Evolutionary conservation across 2,797 vertebrate species (phyloP).

Genomic region (Erethizon dorsatum): DNA sequence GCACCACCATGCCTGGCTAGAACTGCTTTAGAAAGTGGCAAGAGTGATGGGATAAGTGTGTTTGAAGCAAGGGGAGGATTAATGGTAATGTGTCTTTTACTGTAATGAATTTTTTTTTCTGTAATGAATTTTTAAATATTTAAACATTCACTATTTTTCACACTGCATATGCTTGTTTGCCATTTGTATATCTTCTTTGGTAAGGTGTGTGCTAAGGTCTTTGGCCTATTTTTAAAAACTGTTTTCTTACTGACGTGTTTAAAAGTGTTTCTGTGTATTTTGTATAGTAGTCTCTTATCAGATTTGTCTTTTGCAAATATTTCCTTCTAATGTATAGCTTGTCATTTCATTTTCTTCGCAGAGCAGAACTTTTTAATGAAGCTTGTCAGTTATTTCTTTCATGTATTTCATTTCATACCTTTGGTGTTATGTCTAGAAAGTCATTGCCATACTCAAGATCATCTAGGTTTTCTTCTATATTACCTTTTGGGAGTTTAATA

Average conservation of each 20-base stretch:
- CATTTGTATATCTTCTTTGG: not conserved
- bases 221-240: not conserved
- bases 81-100: not conserved
- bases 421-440: not conserved
- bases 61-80: not conserved
- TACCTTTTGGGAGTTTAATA: not conserved
- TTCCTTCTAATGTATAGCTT: not conserved
- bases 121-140: not conserved
- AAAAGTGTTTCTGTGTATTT: not conserved
- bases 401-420: not conserved
- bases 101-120: not conserved
- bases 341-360: not conserved
- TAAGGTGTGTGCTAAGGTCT: not conserved
- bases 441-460: not conserved
- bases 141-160: not conserved
- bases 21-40: not conserved
- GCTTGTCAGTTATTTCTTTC: not conserved
- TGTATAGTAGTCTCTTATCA: not conserved
- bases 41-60: not conserved
- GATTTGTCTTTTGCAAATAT: not conserved
- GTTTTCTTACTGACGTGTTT: not conserved
- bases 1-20: not conserved
- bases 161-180: not conserved
- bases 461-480: not conserved
- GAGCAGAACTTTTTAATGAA: not conserved